Conservation (phyloP, 2,888 invertebrate species). For the Erebia palarica region DNA sequence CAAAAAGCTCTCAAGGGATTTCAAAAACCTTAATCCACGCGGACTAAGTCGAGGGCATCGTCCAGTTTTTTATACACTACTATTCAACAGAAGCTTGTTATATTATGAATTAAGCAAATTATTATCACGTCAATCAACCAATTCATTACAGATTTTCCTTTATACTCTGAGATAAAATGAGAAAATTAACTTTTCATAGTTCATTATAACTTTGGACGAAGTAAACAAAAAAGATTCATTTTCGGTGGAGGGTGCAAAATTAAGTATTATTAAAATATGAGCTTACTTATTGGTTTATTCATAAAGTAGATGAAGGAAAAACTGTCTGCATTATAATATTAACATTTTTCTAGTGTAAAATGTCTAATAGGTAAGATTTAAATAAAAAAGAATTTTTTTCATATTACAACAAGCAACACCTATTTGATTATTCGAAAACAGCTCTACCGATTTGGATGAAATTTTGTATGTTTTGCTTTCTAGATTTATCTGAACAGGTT, state of each 20-base stretch:
- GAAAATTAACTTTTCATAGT: constrained; percentile 36
- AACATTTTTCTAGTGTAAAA: too few relatives aligned
- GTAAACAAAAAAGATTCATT: constrained; percentile 27
- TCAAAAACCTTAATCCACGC: too few relatives aligned
- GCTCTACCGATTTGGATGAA: too few relatives aligned
- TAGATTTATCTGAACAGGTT: too few relatives aligned
- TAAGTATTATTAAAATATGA: constrained; percentile 18
- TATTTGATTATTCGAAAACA: too few relatives aligned
- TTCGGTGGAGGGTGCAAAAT: constrained; percentile 18
- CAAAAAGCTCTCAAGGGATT: too few relatives aligned
- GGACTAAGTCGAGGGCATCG: too few relatives aligned
- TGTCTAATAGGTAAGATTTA: too few relatives aligned
- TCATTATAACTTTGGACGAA: constrained; percentile 31
- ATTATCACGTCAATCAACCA: neutral
- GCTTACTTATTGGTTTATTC: neutral
- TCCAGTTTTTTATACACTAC: neutral
- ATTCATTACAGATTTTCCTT: constrained; percentile 18
- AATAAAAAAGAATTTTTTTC: too few relatives aligned
- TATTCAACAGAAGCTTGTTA: neutral
- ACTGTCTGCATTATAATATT: too few relatives aligned
- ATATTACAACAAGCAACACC: too few relatives aligned
- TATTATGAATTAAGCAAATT: neutral
- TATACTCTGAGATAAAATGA: constrained; percentile 23
- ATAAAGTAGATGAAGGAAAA: neutral
- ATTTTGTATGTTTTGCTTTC: too few relatives aligned